A percentile compares a stretch with the other conserved stretches of the same genome.
phyloP scores from a whole-genome alignment of 2,113 vertebrate species.

The Pelodiscus sinensis region DNA sequence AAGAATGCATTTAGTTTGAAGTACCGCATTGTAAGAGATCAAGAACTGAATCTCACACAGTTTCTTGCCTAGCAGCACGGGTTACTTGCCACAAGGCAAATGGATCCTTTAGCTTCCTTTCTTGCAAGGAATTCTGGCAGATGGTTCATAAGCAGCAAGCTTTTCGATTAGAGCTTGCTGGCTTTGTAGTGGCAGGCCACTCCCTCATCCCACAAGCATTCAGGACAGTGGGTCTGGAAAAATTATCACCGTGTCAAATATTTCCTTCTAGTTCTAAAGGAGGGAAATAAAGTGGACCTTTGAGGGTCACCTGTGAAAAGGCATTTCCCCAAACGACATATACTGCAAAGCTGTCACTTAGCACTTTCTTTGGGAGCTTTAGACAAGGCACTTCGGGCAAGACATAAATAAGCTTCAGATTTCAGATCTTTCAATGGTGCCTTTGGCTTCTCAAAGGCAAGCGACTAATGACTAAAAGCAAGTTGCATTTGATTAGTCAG shows the following conservation, averaged over 20 bases:
- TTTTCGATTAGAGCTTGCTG: too few relatives aligned
- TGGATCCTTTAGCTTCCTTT: not conserved
- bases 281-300: not conserved
- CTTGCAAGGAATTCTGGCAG: not conserved
- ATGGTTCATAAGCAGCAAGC: not conserved
- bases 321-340: not conserved
- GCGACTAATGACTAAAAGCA: not conserved
- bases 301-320: not conserved
- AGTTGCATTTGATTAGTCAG: not conserved
- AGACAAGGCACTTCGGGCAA: not conserved
- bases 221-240: not conserved
- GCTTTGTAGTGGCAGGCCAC: not conserved
- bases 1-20: too few relatives aligned
- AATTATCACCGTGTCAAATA: not conserved
- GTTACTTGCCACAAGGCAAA: not conserved
- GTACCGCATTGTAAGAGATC: fast-evolving
- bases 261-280: not conserved
- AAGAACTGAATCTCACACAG: fast-evolving
- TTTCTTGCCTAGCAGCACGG: not conserved
- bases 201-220: fast-evolving
- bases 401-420: not conserved
- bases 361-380: not conserved
- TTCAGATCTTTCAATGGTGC: not conserved
- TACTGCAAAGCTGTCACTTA: not conserved
- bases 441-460: not conserved